Evolutionary conservation across 2,797 vertebrate species (phyloP).

Genomic region (Todus mexicanus): DNA sequence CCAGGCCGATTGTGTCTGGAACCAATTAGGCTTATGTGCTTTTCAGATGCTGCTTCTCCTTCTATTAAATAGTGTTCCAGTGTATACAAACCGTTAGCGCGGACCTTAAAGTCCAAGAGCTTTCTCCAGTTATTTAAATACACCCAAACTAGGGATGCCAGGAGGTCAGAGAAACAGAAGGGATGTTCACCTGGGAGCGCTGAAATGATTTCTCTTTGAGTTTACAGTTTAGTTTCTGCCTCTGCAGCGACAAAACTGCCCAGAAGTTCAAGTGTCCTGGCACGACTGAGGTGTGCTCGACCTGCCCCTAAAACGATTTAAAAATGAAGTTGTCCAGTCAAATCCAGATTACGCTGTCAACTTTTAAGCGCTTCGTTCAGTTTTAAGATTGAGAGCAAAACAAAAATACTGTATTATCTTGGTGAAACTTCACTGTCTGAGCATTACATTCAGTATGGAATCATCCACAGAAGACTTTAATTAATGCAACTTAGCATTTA

Average conservation of each 20-base stretch:
- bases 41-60: conserved; percentile 36
- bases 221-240: neutral
- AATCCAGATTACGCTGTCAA: neutral
- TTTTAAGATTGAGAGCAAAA: neutral
- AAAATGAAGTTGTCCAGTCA: neutral
- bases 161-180: neutral
- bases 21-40: conserved; percentile 52
- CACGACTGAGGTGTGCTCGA: neutral
- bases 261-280: neutral
- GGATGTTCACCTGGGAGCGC: neutral
- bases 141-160: neutral
- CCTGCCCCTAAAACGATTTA: neutral
- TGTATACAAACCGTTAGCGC: neutral
- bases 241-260: neutral
- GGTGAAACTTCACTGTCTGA: neutral
- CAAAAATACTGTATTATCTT: neutral
- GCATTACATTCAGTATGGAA: neutral
- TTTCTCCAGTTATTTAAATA: neutral
- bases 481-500: neutral
- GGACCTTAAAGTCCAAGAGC: neutral
- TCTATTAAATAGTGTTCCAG: neutral
- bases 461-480: neutral
- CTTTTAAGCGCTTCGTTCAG: neutral
- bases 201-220: neutral
- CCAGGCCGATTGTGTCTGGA: conserved; percentile 46